Evolutionary conservation across 2,888 invertebrate species (phyloP), one percentile per base, ranked within the genome.

Genomic region (Stenichneumon culpator): DNA sequence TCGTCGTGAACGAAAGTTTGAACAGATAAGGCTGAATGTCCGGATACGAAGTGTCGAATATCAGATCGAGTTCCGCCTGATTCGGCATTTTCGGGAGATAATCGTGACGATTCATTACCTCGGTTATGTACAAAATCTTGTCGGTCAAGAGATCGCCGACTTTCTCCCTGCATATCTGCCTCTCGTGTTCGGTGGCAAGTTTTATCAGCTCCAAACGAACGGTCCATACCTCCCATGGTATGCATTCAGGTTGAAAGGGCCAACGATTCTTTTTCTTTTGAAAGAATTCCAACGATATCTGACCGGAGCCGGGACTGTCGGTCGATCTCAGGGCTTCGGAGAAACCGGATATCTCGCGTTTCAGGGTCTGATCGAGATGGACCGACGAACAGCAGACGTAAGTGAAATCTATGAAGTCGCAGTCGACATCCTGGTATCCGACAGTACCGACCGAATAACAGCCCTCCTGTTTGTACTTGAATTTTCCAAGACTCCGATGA

Each of bases 211-310:
- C 98, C 88, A 99, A 95, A 90, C 97, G 97, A 6, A 99, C 96
- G 50, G 98, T 99, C 99, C 99, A 99, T 79, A 99, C 98, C 94
- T 99, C 99, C 99, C 99, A 99, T 0, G 99, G 98, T 91, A 98
- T 98, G 92, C 97, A 97, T 93, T 99, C 99, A 7, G 97, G 96
- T 88, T 97, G 96, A 93, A 99, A 98, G 1, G 93, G 94, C 98
- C 99, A 99, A 77, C 98, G 96, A 78, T 96, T 97, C 91, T 97
- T 97, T 90, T 98, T 97, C 94, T 97, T 97, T 94, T 99, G 98
- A 95, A 98, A 99, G 95, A 99, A 99, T 94, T 99, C 99, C 88
- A 99, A 95, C 83, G 98, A 98, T 89, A 99, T 99, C 91, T 98
- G 97, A 3, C 98, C 98, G 82, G 95, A 95, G 25, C 95, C 95